Base-by-base conservation (phyloP, 2,113 vertebrate species). In the Hemiprocne comata region DNA sequence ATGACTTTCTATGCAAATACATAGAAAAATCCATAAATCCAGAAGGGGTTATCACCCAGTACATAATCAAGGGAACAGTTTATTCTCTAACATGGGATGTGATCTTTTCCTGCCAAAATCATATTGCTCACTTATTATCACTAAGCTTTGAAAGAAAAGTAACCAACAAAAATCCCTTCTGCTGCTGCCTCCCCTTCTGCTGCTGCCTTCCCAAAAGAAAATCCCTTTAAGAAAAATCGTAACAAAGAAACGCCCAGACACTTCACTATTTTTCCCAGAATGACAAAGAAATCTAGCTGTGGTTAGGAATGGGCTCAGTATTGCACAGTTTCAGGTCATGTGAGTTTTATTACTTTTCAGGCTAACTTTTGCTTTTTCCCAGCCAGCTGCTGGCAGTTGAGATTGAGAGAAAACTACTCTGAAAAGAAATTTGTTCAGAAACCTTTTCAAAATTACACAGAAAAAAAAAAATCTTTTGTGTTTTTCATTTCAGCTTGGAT, bases 291-390 rank as follows among this genome's bases (percentile, higher is more conserved):
- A 83, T 78, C 48, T 83, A 81, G 44, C 72, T 93, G 78, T 60
- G 85, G 71, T 93, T 95, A 84, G n/a, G 8, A 93, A 91, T 3
- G 31, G 57, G 44, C 80, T 85, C 76, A 24, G 38, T 54, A 80
- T 87, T 80, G 73, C 87, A 82, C 67, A 36, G 33, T 73, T 94
- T 87, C 61, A 87, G 58, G 77, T 90, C 95, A 86, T 83, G 80
- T 90, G 85, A 91, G 42, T 76, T 91, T 83, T 85, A 87, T 91
- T 90, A 92, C 48, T 92, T 90, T 79, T 64, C 75, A 92, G 74
- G 58, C 86, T 93, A 89, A 84, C 50, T 91, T 90, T 82, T 94
- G 80, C 65, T 85, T 87, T 85, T 85, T 79, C 58, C 67, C 67
- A 93, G 78, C 51, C 73, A 92, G 53, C 64, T 89, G 58, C 85